Evolutionary conservation across 1,140 invertebrate species (phyloP).

Genomic region (Vollenhovia emeryi): DNA sequence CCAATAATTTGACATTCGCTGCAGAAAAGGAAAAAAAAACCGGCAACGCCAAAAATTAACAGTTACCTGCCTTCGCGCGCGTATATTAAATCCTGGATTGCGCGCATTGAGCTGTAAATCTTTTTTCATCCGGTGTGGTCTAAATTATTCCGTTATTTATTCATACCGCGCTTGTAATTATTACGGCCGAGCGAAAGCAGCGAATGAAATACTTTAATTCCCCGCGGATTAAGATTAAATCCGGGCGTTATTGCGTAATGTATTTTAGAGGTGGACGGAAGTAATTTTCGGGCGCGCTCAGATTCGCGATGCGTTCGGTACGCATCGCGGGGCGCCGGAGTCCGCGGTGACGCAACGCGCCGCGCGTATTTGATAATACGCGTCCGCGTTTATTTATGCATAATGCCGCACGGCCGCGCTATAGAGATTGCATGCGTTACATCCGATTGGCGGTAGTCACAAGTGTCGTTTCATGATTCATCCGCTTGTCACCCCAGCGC

Average conservation of each 20-base stretch:
- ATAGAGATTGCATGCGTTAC: conserved; percentile 36
- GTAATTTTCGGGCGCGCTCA: neutral
- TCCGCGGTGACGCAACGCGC: conserved; percentile 20
- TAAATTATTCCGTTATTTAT: neutral
- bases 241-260: neutral
- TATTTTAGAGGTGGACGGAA: neutral
- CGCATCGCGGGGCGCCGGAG: no score
- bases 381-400: conserved; percentile 40
- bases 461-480: conserved; percentile 40
- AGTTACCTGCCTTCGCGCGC: neutral
- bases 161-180: neutral
- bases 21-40: neutral
- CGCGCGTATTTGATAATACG: conserved; percentile 37
- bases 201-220: no score
- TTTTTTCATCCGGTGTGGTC: no score
- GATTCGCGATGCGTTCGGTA: neutral
- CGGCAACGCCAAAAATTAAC: neutral
- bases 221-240: neutral
- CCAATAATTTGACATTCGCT: neutral
- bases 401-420: neutral
- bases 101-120: neutral
- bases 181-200: neutral
- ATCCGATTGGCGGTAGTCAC: conserved; percentile 39
- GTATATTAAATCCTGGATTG: neutral
- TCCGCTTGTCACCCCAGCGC: conserved; percentile 17